These are phyloP conservation scores for Actinostola sp. DNA, from an alignment of 92 coral and sea anemone species.

Conservation along the genomic window DNA sequence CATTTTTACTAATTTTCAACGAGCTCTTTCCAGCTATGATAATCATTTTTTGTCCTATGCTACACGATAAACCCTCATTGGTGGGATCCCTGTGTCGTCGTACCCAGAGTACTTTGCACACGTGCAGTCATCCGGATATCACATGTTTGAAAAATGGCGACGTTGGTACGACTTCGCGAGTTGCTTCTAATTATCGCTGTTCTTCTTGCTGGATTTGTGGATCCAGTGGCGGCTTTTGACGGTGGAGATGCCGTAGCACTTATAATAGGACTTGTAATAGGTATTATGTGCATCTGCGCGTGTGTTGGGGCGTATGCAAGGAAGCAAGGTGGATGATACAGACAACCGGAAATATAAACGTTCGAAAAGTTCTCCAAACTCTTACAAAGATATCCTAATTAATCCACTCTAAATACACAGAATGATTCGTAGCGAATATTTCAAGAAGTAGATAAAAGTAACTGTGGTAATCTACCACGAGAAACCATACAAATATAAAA, in stretches of 20 bases:
- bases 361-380: slow-evolving; percentile 26
- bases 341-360: slow-evolving; percentile 15
- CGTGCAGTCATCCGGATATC: slow-evolving; percentile 38
- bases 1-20: too few relatives aligned
- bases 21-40: too few relatives aligned
- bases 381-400: too few relatives aligned
- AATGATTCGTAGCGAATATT: too few relatives aligned
- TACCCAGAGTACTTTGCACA: slow-evolving; percentile 19
- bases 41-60: too few relatives aligned
- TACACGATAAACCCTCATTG: too few relatives aligned
- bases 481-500: too few relatives aligned
- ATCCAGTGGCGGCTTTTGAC: slow-evolving; percentile 93
- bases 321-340: slow-evolving; percentile 77
- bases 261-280: slow-evolving; percentile 90
- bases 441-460: too few relatives aligned
- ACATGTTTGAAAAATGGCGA: slow-evolving; percentile 74
- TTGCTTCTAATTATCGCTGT: slow-evolving; percentile 35
- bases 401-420: too few relatives aligned
- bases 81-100: slow-evolving; percentile 15
- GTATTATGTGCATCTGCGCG: slow-evolving; percentile 99
- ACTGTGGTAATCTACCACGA: too few relatives aligned
- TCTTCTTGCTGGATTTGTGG: slow-evolving; percentile 73
- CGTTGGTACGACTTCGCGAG: background rate
- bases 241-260: slow-evolving; percentile 99
- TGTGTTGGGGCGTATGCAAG: slow-evolving; percentile 98